Base-by-base conservation (phyloP, 2,888 invertebrate genomes). In the Julus scandinavius region DNA sequence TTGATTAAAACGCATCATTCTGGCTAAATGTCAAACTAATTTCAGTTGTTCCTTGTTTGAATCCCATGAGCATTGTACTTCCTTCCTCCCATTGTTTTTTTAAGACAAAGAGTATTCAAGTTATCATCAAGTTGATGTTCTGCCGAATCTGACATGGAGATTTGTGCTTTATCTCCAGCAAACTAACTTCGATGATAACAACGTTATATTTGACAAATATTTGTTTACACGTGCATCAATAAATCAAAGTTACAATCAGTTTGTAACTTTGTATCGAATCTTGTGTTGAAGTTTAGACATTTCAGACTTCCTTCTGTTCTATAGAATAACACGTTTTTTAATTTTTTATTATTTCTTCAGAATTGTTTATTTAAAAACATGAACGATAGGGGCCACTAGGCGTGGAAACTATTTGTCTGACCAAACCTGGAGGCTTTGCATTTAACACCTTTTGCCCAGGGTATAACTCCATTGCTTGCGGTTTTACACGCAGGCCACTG, bases 361-460 rank as follows among this genome's bases (percentile, higher is more conserved):
- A 45, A 7, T 45, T 45, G 45, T 45, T 80, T 29, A 29, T 80
- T 80, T 38, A 7, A 29, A 20, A 72, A 11, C 72, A 72, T 20
- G 38, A 80, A 38, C 80, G 38, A 15, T 38, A 40, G 80, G 4
- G 80, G 80, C 38, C 80, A 80, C 80, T 80, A 80, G 80, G 80
- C 80, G 80, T 80, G 80, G 80, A 80, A 80, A 29, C 72, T 54
- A 54, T 54, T 54, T 54, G 54, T 17, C 54, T 54, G 54, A 54
- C 54, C 54, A 29, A 29, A 6, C 7, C 72, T 29, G 29, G 72
- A 29, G 80, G 80, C 38, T 13, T 13, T 38, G 38, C 80, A 80
- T 80, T 80, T 80, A 80, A 80, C 80, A 80, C 80, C 80, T 80
- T 80, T 38, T 80, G 80, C 80, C 80, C 80, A 80, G 80, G 80